phyloP scores from a whole-genome alignment of 2,797 vertebrate species.

The Falco peregrinus region DNA sequence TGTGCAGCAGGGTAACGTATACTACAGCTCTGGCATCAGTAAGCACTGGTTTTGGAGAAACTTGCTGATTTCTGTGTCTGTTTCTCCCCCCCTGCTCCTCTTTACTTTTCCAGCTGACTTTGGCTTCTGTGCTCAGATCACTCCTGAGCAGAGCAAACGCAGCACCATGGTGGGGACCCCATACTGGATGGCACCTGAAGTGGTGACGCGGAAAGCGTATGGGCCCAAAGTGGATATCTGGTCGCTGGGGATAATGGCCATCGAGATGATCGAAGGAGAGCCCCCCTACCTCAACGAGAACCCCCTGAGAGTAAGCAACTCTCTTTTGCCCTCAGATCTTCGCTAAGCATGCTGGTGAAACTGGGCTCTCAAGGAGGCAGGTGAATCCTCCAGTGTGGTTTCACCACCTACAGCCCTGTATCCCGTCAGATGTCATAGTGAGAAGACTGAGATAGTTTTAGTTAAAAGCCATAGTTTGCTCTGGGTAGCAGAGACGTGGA shows the following conservation, averaged over 20 bases:
- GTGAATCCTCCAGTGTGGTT: background rate
- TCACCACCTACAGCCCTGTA: background rate
- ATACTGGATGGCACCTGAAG: slow-evolving; percentile 97
- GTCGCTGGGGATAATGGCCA: slow-evolving; percentile 97
- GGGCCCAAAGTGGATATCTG: slow-evolving; percentile 97
- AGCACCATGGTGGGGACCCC: slow-evolving; percentile 98
- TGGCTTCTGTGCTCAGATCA: slow-evolving; percentile 97
- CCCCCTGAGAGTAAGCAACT: slow-evolving; percentile 86
- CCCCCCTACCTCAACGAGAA: slow-evolving; percentile 97
- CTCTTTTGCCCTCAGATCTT: background rate
- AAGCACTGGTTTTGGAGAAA: background rate
- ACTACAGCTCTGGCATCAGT: background rate
- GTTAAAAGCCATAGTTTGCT: background rate
- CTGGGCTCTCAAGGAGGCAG: background rate
- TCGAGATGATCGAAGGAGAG: slow-evolving; percentile 96
- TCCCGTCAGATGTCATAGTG: background rate
- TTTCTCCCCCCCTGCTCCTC: background rate
- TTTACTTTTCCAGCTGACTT: slow-evolving; percentile 86
- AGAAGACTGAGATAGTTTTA: background rate
- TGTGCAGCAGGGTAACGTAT: background rate
- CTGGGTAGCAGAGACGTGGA: background rate
- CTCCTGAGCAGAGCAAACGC: slow-evolving; percentile 95
- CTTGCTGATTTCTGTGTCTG: background rate
- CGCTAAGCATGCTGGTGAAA: background rate
- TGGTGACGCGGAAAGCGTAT: slow-evolving; percentile 93